A percentile compares a stretch with the other conserved stretches of the same genome.
phyloP scores from a whole-genome alignment of 2,797 vertebrate genomes.

The Lateolabrax maculatus region DNA sequence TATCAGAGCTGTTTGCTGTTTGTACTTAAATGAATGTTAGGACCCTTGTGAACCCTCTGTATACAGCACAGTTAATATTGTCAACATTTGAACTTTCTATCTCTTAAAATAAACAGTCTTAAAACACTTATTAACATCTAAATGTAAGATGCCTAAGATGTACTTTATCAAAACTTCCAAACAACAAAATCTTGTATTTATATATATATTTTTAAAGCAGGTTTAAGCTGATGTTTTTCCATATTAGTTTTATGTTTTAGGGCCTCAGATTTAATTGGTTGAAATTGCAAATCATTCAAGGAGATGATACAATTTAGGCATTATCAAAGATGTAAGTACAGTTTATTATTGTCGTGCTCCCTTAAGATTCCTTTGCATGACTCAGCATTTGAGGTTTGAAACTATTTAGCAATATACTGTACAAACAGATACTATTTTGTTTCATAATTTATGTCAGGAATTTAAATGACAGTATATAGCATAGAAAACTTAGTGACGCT shows the following conservation, averaged over 20 bases:
- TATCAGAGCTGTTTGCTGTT: conserved; percentile 26
- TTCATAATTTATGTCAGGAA: conserved; percentile 27
- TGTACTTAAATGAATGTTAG: conserved; percentile 30
- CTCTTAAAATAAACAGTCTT: conserved; percentile 17
- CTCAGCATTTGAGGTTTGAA: conserved; percentile 19
- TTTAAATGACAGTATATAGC: conserved; percentile 3
- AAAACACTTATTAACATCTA: not conserved
- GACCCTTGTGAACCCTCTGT: conserved; percentile 12
- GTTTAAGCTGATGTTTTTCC: not conserved
- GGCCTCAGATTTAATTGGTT: not conserved
- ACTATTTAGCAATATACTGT: conserved; percentile 7
- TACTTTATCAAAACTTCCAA: not conserved
- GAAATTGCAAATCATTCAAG: conserved; percentile 2
- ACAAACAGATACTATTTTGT: not conserved
- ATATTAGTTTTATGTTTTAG: not conserved
- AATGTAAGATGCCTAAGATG: not conserved
- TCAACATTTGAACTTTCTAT: conserved; percentile 9
- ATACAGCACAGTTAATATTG: conserved; percentile 3
- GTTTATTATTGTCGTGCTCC: not conserved
- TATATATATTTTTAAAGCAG: not conserved
- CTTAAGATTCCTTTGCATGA: conserved; percentile 9
- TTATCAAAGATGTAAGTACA: conserved; percentile 7
- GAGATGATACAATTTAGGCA: conserved; percentile 4
- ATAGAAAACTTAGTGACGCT: not conserved
- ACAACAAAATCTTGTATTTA: not conserved